A percentile compares a stretch with the other conserved stretches of the same genome.
Evolutionary conservation across 2,113 vertebrate genomes (phyloP).

Genomic region (Sylvietta virens): DNA sequence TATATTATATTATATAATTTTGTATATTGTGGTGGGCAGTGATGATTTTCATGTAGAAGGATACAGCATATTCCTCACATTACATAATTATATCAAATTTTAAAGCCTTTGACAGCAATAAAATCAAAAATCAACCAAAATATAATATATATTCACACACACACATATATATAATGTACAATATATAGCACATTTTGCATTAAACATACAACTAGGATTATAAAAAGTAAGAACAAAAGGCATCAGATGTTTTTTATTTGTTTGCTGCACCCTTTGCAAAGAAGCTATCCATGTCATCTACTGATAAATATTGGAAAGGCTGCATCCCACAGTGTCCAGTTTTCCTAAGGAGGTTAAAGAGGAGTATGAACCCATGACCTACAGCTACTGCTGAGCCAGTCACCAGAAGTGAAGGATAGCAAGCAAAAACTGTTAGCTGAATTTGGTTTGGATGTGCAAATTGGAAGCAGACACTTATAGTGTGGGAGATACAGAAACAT

Average conservation of each 20-base stretch:
- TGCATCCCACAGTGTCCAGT: background rate
- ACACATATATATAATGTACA: background rate
- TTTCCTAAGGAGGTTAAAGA: background rate
- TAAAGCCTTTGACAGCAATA: background rate
- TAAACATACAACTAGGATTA: background rate
- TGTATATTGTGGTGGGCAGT: background rate
- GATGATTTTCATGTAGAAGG: background rate
- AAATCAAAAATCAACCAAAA: background rate
- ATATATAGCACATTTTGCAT: background rate
- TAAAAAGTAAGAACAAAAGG: background rate
- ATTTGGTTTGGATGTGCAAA: background rate
- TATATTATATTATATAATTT: background rate
- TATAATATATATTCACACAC: background rate
- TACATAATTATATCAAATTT: background rate
- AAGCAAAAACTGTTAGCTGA: background rate
- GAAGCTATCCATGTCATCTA: background rate
- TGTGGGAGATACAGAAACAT: background rate
- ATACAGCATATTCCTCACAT: background rate
- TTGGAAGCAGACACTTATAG: background rate
- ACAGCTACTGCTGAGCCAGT: background rate
- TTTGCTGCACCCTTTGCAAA: background rate
- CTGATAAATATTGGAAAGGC: background rate
- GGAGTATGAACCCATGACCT: too few species aligned
- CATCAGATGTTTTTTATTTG: background rate
- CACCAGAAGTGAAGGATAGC: background rate